Conservation (phyloP, 1,140 invertebrate genomes). For the Prorops nasuta region DNA sequence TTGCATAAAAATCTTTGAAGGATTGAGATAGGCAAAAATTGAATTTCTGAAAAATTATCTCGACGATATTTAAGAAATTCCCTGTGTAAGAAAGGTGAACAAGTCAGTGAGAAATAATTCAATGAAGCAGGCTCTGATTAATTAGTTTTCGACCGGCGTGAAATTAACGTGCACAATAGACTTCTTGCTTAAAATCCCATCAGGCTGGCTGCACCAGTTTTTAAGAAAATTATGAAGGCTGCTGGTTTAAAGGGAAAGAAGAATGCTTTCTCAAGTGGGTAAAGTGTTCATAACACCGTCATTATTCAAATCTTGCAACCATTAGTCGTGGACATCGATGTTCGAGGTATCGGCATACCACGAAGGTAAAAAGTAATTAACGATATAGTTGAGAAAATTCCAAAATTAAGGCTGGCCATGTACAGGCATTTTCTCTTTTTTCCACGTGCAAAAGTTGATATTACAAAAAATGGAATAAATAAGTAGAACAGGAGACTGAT, state of each 20-base stretch:
- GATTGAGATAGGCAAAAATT: conserved; percentile 18
- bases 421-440: too few species aligned
- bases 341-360: too few species aligned
- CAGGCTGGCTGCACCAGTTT: conserved; percentile 12
- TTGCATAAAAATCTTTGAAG: too few species aligned
- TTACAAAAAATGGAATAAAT: too few species aligned
- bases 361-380: too few species aligned
- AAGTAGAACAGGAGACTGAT: too few species aligned
- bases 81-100: conserved; percentile 16
- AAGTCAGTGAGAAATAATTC: conserved; percentile 38
- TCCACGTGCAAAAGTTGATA: too few species aligned
- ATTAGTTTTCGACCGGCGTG: conserved; percentile 32
- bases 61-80: conserved; percentile 5
- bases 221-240: conserved; percentile 23
- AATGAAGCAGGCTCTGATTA: conserved; percentile 41
- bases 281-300: conserved; percentile 33
- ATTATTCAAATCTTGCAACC: conserved; percentile 37
- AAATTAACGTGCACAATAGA: conserved; percentile 34
- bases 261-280: conserved; percentile 9
- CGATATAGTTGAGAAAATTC: too few species aligned
- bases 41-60: conserved; percentile 43
- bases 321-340: not conserved
- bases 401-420: too few species aligned
- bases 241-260: conserved; percentile 4
- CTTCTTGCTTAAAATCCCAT: conserved; percentile 29